phyloP scores from a whole-genome alignment of 1,140 invertebrate genomes.

The Drosophila nikananu region DNA sequence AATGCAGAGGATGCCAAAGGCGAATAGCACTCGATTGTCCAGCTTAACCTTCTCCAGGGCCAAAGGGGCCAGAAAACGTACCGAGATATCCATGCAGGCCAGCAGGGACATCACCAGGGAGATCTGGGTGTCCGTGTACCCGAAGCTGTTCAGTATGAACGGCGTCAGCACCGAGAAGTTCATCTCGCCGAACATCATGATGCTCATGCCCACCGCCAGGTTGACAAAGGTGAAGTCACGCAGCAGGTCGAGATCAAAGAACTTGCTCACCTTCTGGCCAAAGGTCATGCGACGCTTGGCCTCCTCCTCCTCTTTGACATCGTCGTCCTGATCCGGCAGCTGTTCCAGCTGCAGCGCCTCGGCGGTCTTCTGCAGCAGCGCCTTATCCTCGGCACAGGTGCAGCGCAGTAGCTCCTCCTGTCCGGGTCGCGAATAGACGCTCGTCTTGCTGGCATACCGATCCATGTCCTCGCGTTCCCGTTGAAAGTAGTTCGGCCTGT shows the following conservation, averaged over 20 bases:
- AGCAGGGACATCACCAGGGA: slow-evolving; percentile 88
- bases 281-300: slow-evolving; percentile 84
- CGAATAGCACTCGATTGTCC: slow-evolving; percentile 88
- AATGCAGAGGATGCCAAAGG: slow-evolving; percentile 88
- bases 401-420: slow-evolving; percentile 57
- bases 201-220: slow-evolving; percentile 88
- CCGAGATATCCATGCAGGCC: slow-evolving; percentile 87
- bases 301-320: slow-evolving; percentile 59
- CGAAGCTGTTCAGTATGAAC: slow-evolving; percentile 88
- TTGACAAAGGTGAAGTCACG: slow-evolving; percentile 89
- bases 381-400: slow-evolving; percentile 78
- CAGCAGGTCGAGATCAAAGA: slow-evolving; percentile 89
- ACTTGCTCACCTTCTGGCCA: slow-evolving; percentile 86
- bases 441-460: slow-evolving; percentile 67
- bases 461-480: slow-evolving; percentile 83
- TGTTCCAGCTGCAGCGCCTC: slow-evolving; percentile 49
- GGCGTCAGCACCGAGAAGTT: slow-evolving; percentile 90
- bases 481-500: slow-evolving; percentile 85
- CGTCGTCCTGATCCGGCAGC: slow-evolving; percentile 8
- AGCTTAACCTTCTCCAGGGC: slow-evolving; percentile 88
- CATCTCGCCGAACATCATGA: slow-evolving; percentile 89
- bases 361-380: slow-evolving; percentile 58
- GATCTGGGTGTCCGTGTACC: slow-evolving; percentile 86
- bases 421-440: slow-evolving; percentile 64
- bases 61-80: slow-evolving; percentile 88